Evolutionary conservation across 2,797 vertebrate species (phyloP).

Genomic region (Iguana delicatissima): DNA sequence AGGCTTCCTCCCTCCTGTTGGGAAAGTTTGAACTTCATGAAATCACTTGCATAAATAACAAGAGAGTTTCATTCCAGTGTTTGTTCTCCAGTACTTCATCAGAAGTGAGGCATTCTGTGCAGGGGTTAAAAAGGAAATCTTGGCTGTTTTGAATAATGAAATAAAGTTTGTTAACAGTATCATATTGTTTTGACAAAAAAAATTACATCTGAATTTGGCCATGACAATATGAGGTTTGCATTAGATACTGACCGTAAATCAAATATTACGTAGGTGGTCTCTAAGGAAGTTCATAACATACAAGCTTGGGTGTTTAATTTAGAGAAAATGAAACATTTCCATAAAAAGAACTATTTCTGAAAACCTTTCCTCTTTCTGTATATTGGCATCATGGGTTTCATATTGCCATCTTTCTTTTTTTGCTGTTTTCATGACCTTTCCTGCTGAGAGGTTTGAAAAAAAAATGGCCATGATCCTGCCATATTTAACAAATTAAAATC

Average conservation of each 20-base stretch:
- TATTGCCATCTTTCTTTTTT: conserved; percentile 59
- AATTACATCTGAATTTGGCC: conserved; percentile 63
- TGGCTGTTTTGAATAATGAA: conserved; percentile 62
- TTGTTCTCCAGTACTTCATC: conserved; percentile 36
- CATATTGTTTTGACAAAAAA: conserved; percentile 55
- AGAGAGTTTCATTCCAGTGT: conserved; percentile 26
- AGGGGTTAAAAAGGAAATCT: conserved; percentile 40
- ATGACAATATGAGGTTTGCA: conserved; percentile 62
- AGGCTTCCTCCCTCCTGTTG: conserved; percentile 49
- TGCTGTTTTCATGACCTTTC: conserved; percentile 68
- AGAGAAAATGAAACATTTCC: conserved; percentile 60
- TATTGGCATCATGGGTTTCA: conserved; percentile 61
- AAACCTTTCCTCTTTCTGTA: conserved; percentile 63
- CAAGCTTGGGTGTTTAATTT: conserved; percentile 65
- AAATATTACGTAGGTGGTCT: conserved; percentile 62
- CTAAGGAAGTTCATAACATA: conserved; percentile 50
- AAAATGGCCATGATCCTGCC: conserved; percentile 22
- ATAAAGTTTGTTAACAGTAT: conserved; percentile 63
- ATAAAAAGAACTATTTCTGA: conserved; percentile 65
- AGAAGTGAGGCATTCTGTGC: conserved; percentile 61
- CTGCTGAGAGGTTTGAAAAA: conserved; percentile 60
- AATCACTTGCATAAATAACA: conserved; percentile 70
- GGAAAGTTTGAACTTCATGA: conserved; percentile 63
- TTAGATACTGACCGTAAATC: conserved; percentile 61
- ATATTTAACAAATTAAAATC: not conserved